Percentiles rank a stretch among this genome's conserved stretches.
Conservation (phyloP, 1,140 invertebrate genomes). For the Zelostemma sp. region DNA sequence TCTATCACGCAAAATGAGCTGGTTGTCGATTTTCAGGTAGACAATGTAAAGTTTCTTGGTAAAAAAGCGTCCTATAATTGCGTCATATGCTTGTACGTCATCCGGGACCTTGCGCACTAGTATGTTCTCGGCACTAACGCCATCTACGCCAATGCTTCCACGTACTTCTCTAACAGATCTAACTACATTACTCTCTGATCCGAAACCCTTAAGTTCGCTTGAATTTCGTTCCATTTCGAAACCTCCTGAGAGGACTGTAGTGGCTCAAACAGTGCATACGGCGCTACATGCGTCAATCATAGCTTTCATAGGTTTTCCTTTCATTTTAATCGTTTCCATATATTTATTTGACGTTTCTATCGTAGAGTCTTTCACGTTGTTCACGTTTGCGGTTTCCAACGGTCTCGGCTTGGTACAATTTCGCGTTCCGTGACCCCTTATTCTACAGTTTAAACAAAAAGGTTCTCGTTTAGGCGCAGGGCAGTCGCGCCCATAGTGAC, state of each 20-base stretch:
- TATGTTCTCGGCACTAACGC: background rate
- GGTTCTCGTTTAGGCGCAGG: constrained; percentile 14
- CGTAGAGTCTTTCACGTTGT: background rate
- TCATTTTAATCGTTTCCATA: constrained; percentile 19
- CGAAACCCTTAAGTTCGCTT: constrained; percentile 21
- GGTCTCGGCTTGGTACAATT: constrained; percentile 25
- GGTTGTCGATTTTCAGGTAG: constrained; percentile 14
- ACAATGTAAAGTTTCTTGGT: constrained; percentile 10
- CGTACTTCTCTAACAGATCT: constrained; percentile 22
- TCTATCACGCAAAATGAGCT: constrained; percentile 9
- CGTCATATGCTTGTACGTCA: constrained; percentile 11
- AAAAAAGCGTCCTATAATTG: constrained; percentile 15
- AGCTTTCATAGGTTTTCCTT: constrained; percentile 8
- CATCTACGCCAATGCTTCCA: constrained; percentile 16
- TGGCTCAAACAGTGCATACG: constrained; percentile 29
- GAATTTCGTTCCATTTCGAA: constrained; percentile 8
- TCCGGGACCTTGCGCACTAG: constrained; percentile 22
- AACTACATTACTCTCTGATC: constrained; percentile 5
- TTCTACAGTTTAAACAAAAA: constrained; percentile 22
- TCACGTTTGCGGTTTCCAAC: constrained; percentile 7
- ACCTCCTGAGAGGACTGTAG: constrained; percentile 9
- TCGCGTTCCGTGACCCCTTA: constrained; percentile 28
- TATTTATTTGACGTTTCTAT: constrained; percentile 13
- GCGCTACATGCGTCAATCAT: constrained; percentile 36
- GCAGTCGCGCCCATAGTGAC: constrained; percentile 31